Conservation (phyloP, 2,113 vertebrate species). For the Menidia beryllina region DNA sequence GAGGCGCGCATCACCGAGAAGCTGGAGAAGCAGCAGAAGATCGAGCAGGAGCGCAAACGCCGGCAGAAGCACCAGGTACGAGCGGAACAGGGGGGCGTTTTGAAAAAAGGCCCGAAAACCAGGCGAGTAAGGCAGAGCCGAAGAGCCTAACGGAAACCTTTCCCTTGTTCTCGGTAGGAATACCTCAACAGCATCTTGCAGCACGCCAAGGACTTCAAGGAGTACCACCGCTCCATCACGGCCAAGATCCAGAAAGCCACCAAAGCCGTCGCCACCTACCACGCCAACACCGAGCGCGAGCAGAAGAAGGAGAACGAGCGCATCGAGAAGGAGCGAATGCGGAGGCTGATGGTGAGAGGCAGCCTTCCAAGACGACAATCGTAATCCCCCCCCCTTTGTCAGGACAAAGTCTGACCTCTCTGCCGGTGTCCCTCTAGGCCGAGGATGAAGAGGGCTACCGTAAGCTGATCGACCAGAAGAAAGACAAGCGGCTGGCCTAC, state of each 20-base stretch:
- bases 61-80: constrained; percentile 96
- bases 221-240: constrained; percentile 94
- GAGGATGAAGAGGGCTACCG: constrained; percentile 98
- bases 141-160: not conserved
- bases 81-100: too few relatives aligned
- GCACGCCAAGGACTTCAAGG: constrained; percentile 98
- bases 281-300: constrained; percentile 97
- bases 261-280: constrained; percentile 95
- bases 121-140: not conserved
- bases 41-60: constrained; percentile 95
- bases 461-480: constrained; percentile 98
- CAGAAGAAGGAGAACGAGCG: constrained; percentile 99
- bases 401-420: fast-evolving
- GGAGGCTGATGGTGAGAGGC: constrained; percentile 92
- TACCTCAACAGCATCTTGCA: constrained; percentile 99
- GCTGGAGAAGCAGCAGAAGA: constrained; percentile 99
- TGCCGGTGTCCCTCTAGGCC: constrained; percentile 75
- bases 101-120: too few relatives aligned
- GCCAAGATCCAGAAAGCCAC: constrained; percentile 96
- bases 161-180: constrained; percentile 85
- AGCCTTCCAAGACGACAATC: too few relatives aligned
- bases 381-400: too few relatives aligned
- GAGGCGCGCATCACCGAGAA: constrained; percentile 98
- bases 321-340: constrained; percentile 97
- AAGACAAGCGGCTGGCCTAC: constrained; percentile 97